A percentile compares a stretch with the other conserved stretches of the same genome.
Evolutionary conservation across 2,797 vertebrate species (phyloP).

Genomic region (Darevskia mixta): DNA sequence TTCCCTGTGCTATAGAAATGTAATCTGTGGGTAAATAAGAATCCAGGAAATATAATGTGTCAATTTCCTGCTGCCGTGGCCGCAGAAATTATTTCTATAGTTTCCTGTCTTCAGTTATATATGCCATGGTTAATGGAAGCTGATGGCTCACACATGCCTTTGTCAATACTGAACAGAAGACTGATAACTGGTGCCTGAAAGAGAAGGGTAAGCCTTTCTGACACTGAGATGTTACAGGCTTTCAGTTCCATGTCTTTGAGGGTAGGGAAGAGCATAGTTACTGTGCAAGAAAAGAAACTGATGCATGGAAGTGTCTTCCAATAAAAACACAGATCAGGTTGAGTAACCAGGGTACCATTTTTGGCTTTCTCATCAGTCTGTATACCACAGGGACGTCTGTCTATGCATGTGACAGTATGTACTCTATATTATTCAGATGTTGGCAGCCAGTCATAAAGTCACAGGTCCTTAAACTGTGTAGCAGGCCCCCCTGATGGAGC

Average conservation of each 20-base stretch:
- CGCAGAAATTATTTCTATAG: not conserved
- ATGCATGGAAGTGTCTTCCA: not conserved
- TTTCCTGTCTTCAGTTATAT: not conserved
- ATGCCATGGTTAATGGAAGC: not conserved
- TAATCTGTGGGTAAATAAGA: not conserved
- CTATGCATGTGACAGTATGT: not conserved
- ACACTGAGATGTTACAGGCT: not conserved
- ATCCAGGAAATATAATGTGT: constrained; percentile 10
- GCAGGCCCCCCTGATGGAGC: not conserved
- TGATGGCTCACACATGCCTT: not conserved
- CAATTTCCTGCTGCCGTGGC: constrained; percentile 12
- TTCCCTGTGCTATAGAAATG: constrained; percentile 2
- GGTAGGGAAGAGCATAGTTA: not conserved
- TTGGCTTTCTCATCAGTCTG: not conserved
- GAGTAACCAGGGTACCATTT: not conserved
- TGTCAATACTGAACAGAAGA: not conserved
- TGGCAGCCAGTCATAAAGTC: not conserved
- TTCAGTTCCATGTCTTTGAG: not conserved
- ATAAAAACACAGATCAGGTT: not conserved
- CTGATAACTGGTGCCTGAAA: not conserved
- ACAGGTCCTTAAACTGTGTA: not conserved
- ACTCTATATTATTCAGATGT: not conserved
- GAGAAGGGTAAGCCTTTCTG: not conserved
- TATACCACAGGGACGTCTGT: not conserved
- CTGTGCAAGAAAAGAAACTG: not conserved